Percentiles rank a stretch among this genome's conserved stretches.
Evolutionary conservation across 2,113 vertebrate species (phyloP).

Genomic region (Pterocles orientalis): DNA sequence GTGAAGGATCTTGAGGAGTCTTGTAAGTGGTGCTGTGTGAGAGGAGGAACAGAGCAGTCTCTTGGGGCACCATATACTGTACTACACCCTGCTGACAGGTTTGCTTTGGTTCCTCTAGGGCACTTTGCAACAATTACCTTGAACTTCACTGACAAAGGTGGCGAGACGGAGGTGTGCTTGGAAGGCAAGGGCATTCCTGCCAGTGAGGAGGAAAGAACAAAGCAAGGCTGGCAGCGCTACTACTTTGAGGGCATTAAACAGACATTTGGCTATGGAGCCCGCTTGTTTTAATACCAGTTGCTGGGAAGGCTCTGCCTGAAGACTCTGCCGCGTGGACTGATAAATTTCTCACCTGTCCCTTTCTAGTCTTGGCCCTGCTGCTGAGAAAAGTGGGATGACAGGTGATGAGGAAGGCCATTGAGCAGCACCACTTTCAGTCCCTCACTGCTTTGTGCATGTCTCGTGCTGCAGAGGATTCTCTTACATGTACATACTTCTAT

Average conservation of each 20-base stretch:
- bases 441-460: constrained; percentile 80
- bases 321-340: constrained; percentile 70
- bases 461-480: constrained; percentile 80
- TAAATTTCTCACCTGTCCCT: constrained; percentile 59
- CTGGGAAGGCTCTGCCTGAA: constrained; percentile 21
- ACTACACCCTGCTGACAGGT: not conserved
- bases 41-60: not conserved
- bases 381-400: constrained; percentile 69
- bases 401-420: constrained; percentile 68
- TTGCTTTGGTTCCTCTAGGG: constrained; percentile 72
- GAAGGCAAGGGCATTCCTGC: constrained; percentile 85
- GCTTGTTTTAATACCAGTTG: constrained; percentile 81
- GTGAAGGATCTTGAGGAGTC: not conserved
- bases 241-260: constrained; percentile 95
- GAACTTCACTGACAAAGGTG: constrained; percentile 81
- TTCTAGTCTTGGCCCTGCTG: constrained; percentile 64
- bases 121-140: constrained; percentile 87
- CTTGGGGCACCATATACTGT: too few species aligned
- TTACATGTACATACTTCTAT: constrained; percentile 82
- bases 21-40: not conserved
- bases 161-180: constrained; percentile 85
- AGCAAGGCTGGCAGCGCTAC: constrained; percentile 91
- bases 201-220: constrained; percentile 87
- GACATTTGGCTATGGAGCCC: constrained; percentile 91
- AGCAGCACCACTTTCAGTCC: constrained; percentile 67